These are phyloP conservation scores for Drosophila stalkeri DNA, from an alignment of 2,888 invertebrate species.

Conservation along the genomic window DNA sequence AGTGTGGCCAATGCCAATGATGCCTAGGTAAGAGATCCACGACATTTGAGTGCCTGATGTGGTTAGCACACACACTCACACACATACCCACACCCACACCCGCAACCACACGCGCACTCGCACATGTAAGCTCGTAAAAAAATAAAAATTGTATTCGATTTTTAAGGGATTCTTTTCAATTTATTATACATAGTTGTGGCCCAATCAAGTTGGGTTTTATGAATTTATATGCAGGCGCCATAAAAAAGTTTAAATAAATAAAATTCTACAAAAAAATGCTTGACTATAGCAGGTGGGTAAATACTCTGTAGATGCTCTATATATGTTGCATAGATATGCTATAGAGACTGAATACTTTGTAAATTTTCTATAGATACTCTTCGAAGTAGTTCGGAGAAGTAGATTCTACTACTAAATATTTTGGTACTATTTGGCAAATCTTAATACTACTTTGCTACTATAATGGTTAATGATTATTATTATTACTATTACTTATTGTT, in stretches of 20 bases:
- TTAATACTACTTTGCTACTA: neutral
- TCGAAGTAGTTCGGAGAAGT: neutral
- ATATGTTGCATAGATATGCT: neutral
- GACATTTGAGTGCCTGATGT: conserved; percentile 7
- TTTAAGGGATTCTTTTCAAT: conserved; percentile 65
- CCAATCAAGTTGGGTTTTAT: conserved; percentile 53
- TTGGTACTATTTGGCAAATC: too few relatives aligned
- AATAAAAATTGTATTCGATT: conserved; percentile 49
- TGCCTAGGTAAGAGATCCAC: conserved; percentile 8
- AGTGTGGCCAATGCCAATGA: conserved; percentile 27
- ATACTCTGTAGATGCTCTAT: neutral
- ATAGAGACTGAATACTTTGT: neutral
- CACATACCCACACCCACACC: neutral
- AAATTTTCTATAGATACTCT: neutral
- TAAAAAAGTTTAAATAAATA: conserved; percentile 46
- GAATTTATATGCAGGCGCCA: conserved; percentile 51
- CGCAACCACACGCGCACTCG: neutral
- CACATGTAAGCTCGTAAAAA: conserved; percentile 38
- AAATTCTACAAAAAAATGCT: conserved; percentile 2
- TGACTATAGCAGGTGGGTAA: neutral
- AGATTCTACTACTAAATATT: neutral
- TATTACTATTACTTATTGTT: neutral
- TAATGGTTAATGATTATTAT: neutral
- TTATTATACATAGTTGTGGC: conserved; percentile 59
- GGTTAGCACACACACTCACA: conserved; percentile 5